These are phyloP conservation scores for Salticus scenicus DNA, from an alignment of 2,888 invertebrate species.

Conservation along the genomic window DNA sequence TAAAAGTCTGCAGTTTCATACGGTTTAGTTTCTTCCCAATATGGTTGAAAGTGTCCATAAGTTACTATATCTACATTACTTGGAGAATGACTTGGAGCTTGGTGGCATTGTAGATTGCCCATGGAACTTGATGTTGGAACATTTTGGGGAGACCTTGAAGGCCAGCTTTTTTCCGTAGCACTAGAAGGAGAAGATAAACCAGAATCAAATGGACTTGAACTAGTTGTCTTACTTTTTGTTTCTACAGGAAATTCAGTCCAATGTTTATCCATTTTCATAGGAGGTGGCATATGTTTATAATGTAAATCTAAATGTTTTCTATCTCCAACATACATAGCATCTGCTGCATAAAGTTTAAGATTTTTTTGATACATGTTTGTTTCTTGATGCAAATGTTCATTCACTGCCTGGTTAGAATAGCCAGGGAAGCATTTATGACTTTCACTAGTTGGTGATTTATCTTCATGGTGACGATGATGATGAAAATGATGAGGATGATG, in stretches of 20 bases:
- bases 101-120: conserved; percentile 44
- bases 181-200: conserved; percentile 45
- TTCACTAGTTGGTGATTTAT: conserved; percentile 28
- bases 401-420: neutral
- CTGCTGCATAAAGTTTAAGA: conserved; percentile 41
- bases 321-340: conserved; percentile 45
- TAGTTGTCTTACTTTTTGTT: conserved; percentile 11
- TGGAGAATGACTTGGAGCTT: neutral
- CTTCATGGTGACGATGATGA: conserved; percentile 48
- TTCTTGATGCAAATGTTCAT: conserved; percentile 7
- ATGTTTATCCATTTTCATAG: conserved; percentile 16
- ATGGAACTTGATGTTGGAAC: conserved; percentile 52
- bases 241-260: conserved; percentile 36
- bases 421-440: neutral
- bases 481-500: conserved; percentile 67
- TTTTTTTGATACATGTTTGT: conserved; percentile 55
- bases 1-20: conserved; percentile 99
- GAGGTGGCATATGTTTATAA: neutral
- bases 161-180: conserved; percentile 45
- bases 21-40: conserved; percentile 92
- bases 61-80: conserved; percentile 80
- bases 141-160: conserved; percentile 2
- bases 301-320: neutral
- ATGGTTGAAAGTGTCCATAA: conserved; percentile 91
- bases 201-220: conserved; percentile 35